Evolutionary conservation across 2,113 vertebrate species (phyloP).

Genomic region (Centrocercus urophasianus): DNA sequence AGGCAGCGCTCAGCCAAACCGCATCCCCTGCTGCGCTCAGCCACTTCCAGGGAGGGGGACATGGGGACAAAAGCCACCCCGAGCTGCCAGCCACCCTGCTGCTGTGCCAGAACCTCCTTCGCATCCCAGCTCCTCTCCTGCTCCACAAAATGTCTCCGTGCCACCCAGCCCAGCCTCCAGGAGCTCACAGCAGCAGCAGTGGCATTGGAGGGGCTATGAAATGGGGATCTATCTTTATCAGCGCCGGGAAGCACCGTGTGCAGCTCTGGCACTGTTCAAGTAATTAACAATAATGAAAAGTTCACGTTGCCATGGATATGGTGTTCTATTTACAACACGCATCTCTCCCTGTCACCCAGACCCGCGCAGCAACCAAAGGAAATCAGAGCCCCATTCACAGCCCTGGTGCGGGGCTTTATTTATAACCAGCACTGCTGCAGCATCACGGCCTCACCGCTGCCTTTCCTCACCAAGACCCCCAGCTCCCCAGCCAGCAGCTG

Average conservation of each 20-base stretch:
- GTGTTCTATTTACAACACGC: conserved; percentile 8
- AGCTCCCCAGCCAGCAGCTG: neutral
- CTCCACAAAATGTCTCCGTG: conserved; percentile 30
- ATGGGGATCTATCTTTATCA: conserved; percentile 5
- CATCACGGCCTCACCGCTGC: neutral
- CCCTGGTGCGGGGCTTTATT: neutral
- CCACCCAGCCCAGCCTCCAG: neutral
- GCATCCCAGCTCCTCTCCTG: neutral
- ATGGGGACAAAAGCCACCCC: neutral
- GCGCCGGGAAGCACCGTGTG: neutral
- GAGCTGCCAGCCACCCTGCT: neutral
- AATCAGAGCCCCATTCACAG: neutral
- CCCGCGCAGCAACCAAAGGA: neutral
- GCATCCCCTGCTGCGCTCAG: neutral
- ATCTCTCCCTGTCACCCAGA: neutral
- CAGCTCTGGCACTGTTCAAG: neutral
- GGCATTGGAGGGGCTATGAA: neutral
- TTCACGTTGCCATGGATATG: conserved; percentile 58
- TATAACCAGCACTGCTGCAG: neutral
- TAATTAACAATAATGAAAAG: conserved; percentile 55
- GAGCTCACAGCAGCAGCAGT: neutral
- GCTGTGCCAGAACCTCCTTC: neutral
- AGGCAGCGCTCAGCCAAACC: fast-evolving
- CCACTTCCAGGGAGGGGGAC: neutral
- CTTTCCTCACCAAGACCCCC: neutral